phyloP scores from a whole-genome alignment of 2,113 vertebrate genomes.

The Podarcis muralis region DNA sequence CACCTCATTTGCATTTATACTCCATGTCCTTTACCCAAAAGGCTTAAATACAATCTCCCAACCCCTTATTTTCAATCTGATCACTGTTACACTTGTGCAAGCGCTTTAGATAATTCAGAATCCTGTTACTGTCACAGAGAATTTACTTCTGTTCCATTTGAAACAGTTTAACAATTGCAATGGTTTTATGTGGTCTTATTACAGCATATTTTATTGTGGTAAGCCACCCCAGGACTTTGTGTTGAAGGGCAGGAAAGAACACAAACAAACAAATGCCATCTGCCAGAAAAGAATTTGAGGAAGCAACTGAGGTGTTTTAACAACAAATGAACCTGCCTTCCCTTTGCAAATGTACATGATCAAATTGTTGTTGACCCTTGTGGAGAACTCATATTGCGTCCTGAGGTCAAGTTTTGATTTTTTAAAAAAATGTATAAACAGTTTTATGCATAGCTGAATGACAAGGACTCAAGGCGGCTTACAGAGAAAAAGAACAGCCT shows the following conservation, averaged over 20 bases:
- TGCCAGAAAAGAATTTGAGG: background rate
- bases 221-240: no score
- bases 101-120: background rate
- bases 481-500: no score
- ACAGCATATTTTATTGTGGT: no score
- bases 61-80: constrained; percentile 39
- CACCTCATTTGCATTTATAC: constrained; percentile 15
- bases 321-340: background rate
- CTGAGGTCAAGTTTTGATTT: background rate
- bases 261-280: background rate
- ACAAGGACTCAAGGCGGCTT: no score
- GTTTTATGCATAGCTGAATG: no score
- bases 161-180: no score
- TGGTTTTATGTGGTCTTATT: no score
- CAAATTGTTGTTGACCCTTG: background rate
- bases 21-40: constrained; percentile 42
- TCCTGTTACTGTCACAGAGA: background rate
- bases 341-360: background rate
- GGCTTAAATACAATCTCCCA: constrained; percentile 21
- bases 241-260: no score
- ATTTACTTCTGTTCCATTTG: no score
- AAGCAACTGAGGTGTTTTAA: background rate
- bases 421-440: no score
- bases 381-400: background rate
- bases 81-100: background rate